These are phyloP conservation scores for Paraescarpia echinospica DNA, from an alignment of 1,140 invertebrate species.

Conservation along the genomic window DNA sequence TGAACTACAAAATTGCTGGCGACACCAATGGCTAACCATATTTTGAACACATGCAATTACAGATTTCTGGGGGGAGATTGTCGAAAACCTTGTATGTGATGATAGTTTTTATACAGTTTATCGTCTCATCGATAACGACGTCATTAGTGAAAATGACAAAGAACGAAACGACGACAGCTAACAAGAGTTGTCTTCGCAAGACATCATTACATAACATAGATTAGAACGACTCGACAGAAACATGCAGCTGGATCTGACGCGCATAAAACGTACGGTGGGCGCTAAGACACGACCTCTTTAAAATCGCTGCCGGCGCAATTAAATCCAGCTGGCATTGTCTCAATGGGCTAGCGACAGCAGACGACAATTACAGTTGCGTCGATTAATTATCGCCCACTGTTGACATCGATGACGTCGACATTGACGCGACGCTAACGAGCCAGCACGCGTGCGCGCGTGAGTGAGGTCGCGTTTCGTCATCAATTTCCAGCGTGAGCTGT, in stretches of 20 bases:
- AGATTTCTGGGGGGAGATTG: too few relatives aligned
- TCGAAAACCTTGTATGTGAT: too few relatives aligned
- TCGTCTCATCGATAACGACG: not conserved
- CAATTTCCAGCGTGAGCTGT: not conserved
- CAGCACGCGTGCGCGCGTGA: not conserved
- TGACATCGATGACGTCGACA: not conserved
- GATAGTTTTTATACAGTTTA: not conserved
- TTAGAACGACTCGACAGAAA: not conserved
- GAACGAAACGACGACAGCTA: not conserved
- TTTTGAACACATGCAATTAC: too few relatives aligned
- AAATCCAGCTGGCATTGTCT: not conserved
- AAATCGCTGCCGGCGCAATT: not conserved
- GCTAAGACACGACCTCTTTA: not conserved
- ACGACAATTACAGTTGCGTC: not conserved
- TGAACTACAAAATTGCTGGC: too few relatives aligned
- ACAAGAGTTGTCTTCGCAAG: not conserved
- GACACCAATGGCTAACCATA: too few relatives aligned
- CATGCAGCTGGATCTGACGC: not conserved
- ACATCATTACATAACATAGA: not conserved
- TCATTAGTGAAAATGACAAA: not conserved
- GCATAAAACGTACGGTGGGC: not conserved
- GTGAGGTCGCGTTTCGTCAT: not conserved
- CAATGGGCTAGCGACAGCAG: not conserved
- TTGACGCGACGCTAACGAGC: not conserved
- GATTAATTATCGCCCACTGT: not conserved